A percentile compares a stretch with the other conserved stretches of the same genome.
phyloP scores from a whole-genome alignment of 2,888 invertebrate genomes.

The Cantharis lateralis region DNA sequence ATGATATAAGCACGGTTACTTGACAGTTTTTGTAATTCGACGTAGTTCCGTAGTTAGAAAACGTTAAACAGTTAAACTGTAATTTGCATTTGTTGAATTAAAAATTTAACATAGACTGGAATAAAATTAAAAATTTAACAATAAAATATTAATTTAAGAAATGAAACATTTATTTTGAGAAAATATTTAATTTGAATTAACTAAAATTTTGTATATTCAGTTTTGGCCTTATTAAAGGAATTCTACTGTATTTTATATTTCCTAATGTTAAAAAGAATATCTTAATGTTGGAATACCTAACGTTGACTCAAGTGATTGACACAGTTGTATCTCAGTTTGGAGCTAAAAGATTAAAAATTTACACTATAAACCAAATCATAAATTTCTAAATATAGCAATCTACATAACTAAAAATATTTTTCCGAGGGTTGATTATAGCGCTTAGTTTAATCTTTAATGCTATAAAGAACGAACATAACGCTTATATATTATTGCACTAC shows the following conservation, averaged over 20 bases:
- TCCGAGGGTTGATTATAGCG: background rate
- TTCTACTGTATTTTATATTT: background rate
- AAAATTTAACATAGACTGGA: too few relatives aligned
- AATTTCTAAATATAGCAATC: background rate
- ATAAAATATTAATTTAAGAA: too few relatives aligned
- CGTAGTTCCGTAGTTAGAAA: too few relatives aligned
- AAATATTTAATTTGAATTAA: background rate
- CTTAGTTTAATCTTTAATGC: background rate
- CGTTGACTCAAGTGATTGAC: background rate
- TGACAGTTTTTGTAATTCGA: too few relatives aligned
- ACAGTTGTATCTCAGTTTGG: background rate
- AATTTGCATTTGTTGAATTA: too few relatives aligned
- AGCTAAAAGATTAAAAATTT: background rate
- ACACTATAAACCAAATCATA: background rate
- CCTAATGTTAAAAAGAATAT: background rate
- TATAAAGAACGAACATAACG: background rate
- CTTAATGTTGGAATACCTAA: background rate
- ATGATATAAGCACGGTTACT: too few relatives aligned
- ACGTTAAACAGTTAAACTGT: too few relatives aligned
- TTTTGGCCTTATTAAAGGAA: background rate
- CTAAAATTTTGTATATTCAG: background rate
- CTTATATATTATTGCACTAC: background rate
- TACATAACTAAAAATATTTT: background rate
- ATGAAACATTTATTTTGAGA: too few relatives aligned
- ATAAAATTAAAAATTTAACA: too few relatives aligned